Evolutionary conservation across 1,140 invertebrate species (phyloP).

Genomic region (Cryptotermes secundus): DNA sequence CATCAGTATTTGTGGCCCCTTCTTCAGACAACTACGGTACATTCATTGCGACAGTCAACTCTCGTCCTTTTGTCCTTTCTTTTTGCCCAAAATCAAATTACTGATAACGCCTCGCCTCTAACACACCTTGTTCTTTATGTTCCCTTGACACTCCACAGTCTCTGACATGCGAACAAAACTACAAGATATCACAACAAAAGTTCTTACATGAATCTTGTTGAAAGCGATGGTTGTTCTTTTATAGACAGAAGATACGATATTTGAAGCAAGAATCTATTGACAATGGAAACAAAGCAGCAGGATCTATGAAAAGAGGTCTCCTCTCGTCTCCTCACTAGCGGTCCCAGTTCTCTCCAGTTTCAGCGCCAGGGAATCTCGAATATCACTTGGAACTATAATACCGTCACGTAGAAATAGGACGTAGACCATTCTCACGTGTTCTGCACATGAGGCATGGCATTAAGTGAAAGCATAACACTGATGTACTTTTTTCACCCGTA

Average conservation of each 20-base stretch:
- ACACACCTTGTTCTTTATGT: neutral
- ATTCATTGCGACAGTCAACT: neutral
- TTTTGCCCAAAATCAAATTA: slow-evolving; percentile 4
- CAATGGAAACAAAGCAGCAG: too few relatives aligned
- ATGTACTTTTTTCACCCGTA: too few relatives aligned
- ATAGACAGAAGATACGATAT: neutral
- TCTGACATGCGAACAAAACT: neutral
- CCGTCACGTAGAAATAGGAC: too few relatives aligned
- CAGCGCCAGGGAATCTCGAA: too few relatives aligned
- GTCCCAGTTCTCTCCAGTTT: too few relatives aligned
- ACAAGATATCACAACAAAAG: neutral
- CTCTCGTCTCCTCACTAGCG: too few relatives aligned
- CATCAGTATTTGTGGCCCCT: neutral
- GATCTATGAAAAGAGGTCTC: too few relatives aligned
- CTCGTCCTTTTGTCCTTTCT: neutral
- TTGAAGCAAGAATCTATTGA: too few relatives aligned
- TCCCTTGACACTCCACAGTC: neutral
- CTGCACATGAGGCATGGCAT: too few relatives aligned
- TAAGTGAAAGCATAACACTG: too few relatives aligned
- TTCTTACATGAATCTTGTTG: neutral
- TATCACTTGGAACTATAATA: too few relatives aligned
- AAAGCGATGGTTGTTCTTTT: neutral
- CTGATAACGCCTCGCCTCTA: neutral
- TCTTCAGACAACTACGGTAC: neutral
- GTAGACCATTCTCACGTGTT: too few relatives aligned